These are phyloP conservation scores for Tholera decimalis DNA, from an alignment of 2,888 invertebrate genomes.

Conservation along the genomic window DNA sequence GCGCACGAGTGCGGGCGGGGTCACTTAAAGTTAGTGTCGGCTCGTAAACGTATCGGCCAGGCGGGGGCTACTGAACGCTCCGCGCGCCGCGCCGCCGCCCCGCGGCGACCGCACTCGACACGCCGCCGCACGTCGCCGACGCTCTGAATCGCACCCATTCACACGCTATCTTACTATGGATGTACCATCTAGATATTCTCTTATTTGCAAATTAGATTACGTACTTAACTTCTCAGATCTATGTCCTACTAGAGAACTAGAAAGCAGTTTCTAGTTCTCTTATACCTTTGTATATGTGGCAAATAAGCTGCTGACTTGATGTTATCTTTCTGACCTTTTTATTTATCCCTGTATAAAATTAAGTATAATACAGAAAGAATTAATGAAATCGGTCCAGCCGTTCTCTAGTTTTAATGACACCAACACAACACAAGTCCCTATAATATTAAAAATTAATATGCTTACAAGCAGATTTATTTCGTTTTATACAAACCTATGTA, in stretches of 20 bases:
- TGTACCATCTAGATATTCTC: slow-evolving; percentile 62
- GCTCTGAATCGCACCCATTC: slow-evolving; percentile 90
- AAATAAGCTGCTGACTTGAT: too few species aligned
- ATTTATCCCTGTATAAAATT: too few species aligned
- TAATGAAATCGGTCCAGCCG: too few species aligned
- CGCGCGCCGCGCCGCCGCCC: slow-evolving; percentile 77
- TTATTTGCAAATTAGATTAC: slow-evolving; percentile 7
- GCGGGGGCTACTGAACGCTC: slow-evolving; percentile 79
- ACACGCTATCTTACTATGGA: slow-evolving; percentile 78
- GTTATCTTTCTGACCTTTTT: too few species aligned
- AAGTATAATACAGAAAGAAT: too few species aligned
- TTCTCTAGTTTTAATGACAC: too few species aligned
- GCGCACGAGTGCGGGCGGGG: slow-evolving; percentile 85
- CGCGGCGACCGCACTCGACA: slow-evolving; percentile 91
- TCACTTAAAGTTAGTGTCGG: slow-evolving; percentile 89
- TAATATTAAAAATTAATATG: background rate
- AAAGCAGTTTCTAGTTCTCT: background rate
- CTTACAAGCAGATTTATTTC: too few species aligned
- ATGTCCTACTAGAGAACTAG: too few species aligned
- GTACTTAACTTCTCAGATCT: background rate
- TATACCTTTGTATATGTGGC: too few species aligned
- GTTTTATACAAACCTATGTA: background rate
- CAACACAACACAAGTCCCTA: background rate
- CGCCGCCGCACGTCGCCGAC: slow-evolving; percentile 89
- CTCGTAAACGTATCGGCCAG: slow-evolving; percentile 89